These are phyloP conservation scores for Megalurothrips usitatus DNA, from an alignment of 2,888 invertebrate species.

Conservation along the genomic window DNA sequence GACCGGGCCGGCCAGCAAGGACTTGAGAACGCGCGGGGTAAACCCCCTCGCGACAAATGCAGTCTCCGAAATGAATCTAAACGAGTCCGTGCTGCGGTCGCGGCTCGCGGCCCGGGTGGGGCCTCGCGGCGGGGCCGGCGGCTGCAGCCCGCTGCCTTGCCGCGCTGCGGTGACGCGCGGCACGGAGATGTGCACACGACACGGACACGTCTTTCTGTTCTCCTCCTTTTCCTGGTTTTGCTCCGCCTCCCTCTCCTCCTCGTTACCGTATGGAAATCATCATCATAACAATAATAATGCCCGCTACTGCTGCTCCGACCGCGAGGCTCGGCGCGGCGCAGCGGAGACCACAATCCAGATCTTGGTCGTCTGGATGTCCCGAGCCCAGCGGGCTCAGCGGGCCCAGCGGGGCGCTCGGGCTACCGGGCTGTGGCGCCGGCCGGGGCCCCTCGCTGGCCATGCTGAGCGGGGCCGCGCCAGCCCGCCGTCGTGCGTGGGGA, in stretches of 20 bases:
- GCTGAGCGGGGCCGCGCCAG: no score
- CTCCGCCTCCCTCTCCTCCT: background rate
- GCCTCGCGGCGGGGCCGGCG: no score
- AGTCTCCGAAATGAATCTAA: no score
- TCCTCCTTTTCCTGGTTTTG: background rate
- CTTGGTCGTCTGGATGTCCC: background rate
- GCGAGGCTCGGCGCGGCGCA: background rate
- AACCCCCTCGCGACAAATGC: no score
- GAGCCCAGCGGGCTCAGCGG: background rate
- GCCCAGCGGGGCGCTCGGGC: background rate
- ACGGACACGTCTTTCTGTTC: no score
- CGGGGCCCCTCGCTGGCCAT: background rate
- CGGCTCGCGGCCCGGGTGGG: no score
- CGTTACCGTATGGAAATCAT: no score
- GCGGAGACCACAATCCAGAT: constrained; percentile 7
- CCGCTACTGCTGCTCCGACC: background rate
- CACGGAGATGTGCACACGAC: no score
- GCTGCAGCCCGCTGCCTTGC: no score
- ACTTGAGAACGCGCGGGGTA: background rate
- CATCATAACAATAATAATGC: background rate
- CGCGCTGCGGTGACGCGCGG: no score
- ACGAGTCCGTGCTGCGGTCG: no score
- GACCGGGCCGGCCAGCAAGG: background rate
- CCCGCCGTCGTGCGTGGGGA: background rate
- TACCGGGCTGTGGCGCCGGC: background rate